Evolutionary conservation across 2,797 vertebrate species (phyloP), one percentile per base, ranked within the genome.

Genomic region (Muscicapa comitata): DNA sequence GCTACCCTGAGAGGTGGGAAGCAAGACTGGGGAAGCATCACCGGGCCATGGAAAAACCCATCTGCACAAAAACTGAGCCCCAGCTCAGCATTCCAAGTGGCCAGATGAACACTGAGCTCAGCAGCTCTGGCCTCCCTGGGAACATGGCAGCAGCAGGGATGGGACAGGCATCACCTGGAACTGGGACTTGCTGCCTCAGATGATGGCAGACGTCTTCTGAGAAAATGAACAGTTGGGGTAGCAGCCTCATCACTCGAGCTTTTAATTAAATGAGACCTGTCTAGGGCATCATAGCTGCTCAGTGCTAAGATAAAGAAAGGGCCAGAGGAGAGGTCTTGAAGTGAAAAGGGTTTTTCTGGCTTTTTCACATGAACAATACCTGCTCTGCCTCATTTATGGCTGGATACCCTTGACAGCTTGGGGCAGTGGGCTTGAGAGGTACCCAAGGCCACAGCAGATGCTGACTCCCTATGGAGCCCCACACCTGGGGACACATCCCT

Each of bases 191-290:
- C 58, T 78, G 55, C 29, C 50, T 51, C 14, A 72, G 58, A 29
- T 0, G 0, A 1, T 38, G 29, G 70, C 50, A 90, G 57, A 21
- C 2, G 0, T 40, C 0, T 0, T 43, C 45, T 3, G 18, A 63
- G 72, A 73, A 76, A 54, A 57, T 0, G 31, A 93, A 62, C 68
- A 86, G 35, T 8, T 86, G 47, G 54, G 37, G 38, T 50, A 75
- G 65, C 47, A 54, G 21, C 38, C 48, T 58, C 33, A 29, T 80
- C 57, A 42, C 38, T 72, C 61, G 47, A 42, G 38, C 40, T 94
- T 50, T 57, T 47, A 57, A 67, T 71, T 77, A 76, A 87, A 82
- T 0, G 10, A 85, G 48, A 71, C 11, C 51, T 38, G 37, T 43
- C 45, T 35, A 78, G 61, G 57, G 50, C 20, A 61, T 33, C 0